phyloP scores from a whole-genome alignment of 2,797 vertebrate species.

The Nannoperca australis region DNA sequence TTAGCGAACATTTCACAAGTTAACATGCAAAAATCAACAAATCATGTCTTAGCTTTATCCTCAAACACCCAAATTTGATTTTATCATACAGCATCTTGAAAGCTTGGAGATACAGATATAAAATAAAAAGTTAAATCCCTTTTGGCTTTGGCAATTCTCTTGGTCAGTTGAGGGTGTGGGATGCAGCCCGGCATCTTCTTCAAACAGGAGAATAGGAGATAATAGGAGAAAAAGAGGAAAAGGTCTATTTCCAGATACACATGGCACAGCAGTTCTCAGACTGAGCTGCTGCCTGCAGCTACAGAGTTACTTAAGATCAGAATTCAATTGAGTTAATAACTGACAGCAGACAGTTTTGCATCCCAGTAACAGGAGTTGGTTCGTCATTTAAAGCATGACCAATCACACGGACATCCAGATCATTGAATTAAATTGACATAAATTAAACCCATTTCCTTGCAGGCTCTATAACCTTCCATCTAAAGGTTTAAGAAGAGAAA shows the following conservation, averaged over 20 bases:
- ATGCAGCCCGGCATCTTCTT: constrained; percentile 39
- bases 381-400: constrained; percentile 51
- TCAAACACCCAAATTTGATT: not conserved
- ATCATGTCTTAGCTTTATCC: not conserved
- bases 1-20: not conserved
- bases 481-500: constrained; percentile 4
- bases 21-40: not conserved
- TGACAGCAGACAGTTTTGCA: constrained; percentile 27
- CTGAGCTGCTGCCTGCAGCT: constrained; percentile 44
- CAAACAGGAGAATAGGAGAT: constrained; percentile 7
- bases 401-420: constrained; percentile 51
- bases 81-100: constrained; percentile 1
- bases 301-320: constrained; percentile 36
- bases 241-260: constrained; percentile 33
- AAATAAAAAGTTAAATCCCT: constrained; percentile 27
- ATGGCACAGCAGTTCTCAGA: constrained; percentile 37
- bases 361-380: constrained; percentile 14
- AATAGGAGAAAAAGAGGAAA: not conserved
- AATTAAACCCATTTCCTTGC: constrained; percentile 12
- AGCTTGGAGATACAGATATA: not conserved
- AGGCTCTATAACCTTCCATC: not conserved
- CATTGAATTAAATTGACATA: constrained; percentile 41
- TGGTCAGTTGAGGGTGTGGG: constrained; percentile 33
- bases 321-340: constrained; percentile 53
- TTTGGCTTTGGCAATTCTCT: constrained; percentile 30